A percentile compares a stretch with the other conserved stretches of the same genome.
Conservation (phyloP, 2,113 vertebrate genomes). For the Menura novaehollandiae region DNA sequence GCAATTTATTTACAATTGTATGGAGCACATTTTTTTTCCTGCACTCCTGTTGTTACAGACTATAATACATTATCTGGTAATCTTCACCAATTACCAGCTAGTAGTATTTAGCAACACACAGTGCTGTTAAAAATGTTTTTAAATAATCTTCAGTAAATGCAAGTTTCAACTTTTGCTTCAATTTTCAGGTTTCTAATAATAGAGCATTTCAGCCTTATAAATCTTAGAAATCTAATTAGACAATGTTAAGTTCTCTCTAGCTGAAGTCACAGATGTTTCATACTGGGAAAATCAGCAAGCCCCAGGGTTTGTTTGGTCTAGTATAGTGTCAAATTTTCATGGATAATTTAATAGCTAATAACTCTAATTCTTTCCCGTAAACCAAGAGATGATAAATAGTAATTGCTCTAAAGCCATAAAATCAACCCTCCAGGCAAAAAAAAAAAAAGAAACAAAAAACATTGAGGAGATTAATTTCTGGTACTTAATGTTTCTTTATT, state of each 20-base stretch:
- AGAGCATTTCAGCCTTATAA: slow-evolving; percentile 68
- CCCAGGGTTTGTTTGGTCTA: slow-evolving; percentile 81
- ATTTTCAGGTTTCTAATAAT: slow-evolving; percentile 69
- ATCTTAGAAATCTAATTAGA: slow-evolving; percentile 80
- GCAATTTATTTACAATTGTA: neutral
- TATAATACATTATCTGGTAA: neutral
- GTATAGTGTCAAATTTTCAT: slow-evolving; percentile 81
- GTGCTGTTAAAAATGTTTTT: slow-evolving; percentile 39
- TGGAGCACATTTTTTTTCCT: neutral
- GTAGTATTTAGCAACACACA: neutral
- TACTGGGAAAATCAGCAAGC: slow-evolving; percentile 81
- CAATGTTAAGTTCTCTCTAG: slow-evolving; percentile 75
- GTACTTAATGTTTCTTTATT: slow-evolving; percentile 65
- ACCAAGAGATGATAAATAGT: slow-evolving; percentile 80
- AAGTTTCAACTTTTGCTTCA: slow-evolving; percentile 61
- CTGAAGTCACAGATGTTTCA: slow-evolving; percentile 80
- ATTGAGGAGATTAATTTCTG: slow-evolving; percentile 73
- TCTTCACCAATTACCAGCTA: slow-evolving; percentile 28
- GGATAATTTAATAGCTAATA: slow-evolving; percentile 88
- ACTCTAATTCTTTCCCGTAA: slow-evolving; percentile 79
- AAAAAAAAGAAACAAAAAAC: slow-evolving; percentile 55
- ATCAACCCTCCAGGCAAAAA: slow-evolving; percentile 78
- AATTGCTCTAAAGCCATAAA: slow-evolving; percentile 73
- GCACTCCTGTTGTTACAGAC: neutral
- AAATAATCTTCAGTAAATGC: slow-evolving; percentile 62